Evolutionary conservation across 2,888 invertebrate species (phyloP).

Genomic region (Hypomecis atomaria): DNA sequence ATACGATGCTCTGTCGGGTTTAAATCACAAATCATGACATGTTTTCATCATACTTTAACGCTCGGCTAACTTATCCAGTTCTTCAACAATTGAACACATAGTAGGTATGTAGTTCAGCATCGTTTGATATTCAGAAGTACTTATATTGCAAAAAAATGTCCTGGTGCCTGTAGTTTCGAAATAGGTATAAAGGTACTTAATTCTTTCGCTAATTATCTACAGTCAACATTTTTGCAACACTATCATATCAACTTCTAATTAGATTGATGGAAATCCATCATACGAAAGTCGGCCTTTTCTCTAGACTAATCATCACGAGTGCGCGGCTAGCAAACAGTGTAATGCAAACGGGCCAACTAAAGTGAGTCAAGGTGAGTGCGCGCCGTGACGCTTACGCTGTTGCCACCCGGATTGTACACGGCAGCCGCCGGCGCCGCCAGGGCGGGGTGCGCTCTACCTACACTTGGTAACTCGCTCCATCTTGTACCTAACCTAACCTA

Average conservation of each 20-base stretch:
- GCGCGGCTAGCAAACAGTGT: conserved; percentile 64
- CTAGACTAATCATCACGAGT: conserved; percentile 69
- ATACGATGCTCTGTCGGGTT: not conserved
- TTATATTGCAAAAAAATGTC: too few relatives aligned
- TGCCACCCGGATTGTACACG: conserved; percentile 76
- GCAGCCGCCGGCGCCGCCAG: conserved; percentile 58
- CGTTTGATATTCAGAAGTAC: too few relatives aligned
- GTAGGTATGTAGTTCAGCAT: too few relatives aligned
- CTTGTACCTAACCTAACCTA: conserved; percentile 27
- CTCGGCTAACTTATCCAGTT: too few relatives aligned
- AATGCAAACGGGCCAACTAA: conserved; percentile 74
- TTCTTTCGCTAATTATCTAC: not conserved
- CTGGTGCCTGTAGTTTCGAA: not conserved
- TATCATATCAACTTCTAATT: not conserved
- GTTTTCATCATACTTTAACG: not conserved
- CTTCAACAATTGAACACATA: too few relatives aligned
- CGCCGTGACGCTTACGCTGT: conserved; percentile 69
- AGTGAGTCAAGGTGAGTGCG: conserved; percentile 80
- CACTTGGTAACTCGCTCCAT: conserved; percentile 56
- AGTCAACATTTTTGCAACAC: not conserved
- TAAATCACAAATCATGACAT: not conserved
- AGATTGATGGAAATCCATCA: conserved; percentile 23
- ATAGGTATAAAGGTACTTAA: not conserved
- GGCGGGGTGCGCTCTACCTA: conserved; percentile 65
- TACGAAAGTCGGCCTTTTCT: conserved; percentile 45